Conservation (phyloP, 2,113 vertebrate genomes). For the Corythaeola cristata region DNA sequence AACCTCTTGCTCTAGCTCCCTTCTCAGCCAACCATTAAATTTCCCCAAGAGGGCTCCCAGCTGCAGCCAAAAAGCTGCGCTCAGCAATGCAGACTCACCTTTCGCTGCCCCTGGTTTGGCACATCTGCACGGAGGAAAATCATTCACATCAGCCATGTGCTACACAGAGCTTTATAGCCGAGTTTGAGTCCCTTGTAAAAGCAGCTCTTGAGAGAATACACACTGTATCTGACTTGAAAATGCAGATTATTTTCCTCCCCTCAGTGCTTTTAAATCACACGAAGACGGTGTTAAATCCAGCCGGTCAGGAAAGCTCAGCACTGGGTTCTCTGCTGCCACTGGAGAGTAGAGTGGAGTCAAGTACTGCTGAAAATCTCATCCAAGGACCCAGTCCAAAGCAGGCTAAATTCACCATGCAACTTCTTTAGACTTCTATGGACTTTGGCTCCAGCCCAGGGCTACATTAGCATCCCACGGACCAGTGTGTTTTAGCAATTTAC, state of each 20-base stretch:
- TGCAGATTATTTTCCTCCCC: not conserved
- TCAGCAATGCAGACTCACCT: not conserved
- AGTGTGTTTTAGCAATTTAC: conserved; percentile 5
- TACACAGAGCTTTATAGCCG: not conserved
- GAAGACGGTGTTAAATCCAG: not conserved
- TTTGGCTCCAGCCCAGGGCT: not conserved
- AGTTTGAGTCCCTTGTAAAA: not conserved
- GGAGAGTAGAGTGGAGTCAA: not conserved
- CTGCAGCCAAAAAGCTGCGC: not conserved
- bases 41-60: not conserved
- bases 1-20: not conserved
- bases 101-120: not conserved
- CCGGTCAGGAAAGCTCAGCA: not conserved
- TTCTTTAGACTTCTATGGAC: not conserved
- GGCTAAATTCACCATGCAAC: not conserved
- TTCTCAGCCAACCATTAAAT: not conserved
- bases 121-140: not conserved
- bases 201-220: not conserved
- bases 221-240: not conserved
- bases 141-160: not conserved
- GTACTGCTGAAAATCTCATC: not conserved
- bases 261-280: not conserved
- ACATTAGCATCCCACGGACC: not conserved
- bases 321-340: not conserved
- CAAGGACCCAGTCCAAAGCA: not conserved